A percentile compares a stretch with the other conserved stretches of the same genome.
Conservation (phyloP, 2,113 vertebrate species). For the Seriola quinqueradiata region DNA sequence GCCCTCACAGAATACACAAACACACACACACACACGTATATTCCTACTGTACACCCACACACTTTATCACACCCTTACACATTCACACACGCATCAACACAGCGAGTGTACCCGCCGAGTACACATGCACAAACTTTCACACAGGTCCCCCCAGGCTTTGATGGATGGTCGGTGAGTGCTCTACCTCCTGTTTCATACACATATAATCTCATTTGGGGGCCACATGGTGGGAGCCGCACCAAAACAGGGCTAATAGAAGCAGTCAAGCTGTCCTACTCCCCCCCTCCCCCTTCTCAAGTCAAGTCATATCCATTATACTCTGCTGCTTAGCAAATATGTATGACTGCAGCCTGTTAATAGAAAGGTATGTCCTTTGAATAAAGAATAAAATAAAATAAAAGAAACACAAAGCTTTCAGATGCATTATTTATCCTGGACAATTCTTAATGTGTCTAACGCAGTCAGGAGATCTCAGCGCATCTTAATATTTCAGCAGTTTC, state of each 20-base stretch:
- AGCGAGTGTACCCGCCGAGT: conserved; percentile 60
- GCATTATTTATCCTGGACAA: conserved; percentile 74
- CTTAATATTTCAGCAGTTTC: conserved; percentile 75
- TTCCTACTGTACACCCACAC: conserved; percentile 56
- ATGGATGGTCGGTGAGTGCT: conserved; percentile 85
- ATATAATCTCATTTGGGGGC: conserved; percentile 84
- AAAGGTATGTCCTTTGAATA: conserved; percentile 54
- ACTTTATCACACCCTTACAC: conserved; percentile 60
- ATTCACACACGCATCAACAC: conserved; percentile 53
- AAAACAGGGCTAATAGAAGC: conserved; percentile 81
- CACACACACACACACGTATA: conserved; percentile 27
- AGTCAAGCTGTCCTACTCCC: conserved; percentile 68
- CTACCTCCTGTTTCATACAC: conserved; percentile 78
- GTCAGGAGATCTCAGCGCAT: conserved; percentile 57
- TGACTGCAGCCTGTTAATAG: conserved; percentile 62
- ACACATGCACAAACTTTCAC: conserved; percentile 69
- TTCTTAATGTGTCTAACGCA: conserved; percentile 72
- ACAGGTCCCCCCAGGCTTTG: conserved; percentile 82
- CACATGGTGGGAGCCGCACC: conserved; percentile 69
- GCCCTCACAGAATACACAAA: conserved; percentile 55
- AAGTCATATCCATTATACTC: conserved; percentile 69
- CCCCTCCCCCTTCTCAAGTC: conserved; percentile 46
- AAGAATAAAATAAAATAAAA: neutral
- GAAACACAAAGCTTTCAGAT: conserved; percentile 36
- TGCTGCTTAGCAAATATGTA: conserved; percentile 61